Evolutionary conservation across 2,888 invertebrate species (phyloP).

Genomic region (Leistus spinibarbis): DNA sequence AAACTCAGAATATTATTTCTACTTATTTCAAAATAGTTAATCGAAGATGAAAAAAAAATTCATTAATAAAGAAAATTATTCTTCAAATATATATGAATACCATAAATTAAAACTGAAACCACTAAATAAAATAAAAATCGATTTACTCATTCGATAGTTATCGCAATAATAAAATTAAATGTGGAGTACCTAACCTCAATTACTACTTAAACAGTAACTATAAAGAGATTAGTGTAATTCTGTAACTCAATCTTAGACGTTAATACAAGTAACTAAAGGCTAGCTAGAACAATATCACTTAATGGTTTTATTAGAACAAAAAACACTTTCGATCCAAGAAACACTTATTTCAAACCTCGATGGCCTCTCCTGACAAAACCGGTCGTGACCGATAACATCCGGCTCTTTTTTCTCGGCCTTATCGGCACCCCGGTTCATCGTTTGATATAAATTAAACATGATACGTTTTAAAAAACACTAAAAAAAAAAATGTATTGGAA

Average conservation of each 20-base stretch:
- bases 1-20: too few species aligned
- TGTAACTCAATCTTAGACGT: background rate
- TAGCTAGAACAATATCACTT: too few species aligned
- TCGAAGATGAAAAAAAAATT: too few species aligned
- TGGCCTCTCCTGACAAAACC: conserved; percentile 75
- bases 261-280: too few species aligned
- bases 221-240: background rate
- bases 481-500: background rate
- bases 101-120: background rate
- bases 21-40: too few species aligned
- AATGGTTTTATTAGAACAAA: background rate
- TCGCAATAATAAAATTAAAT: background rate
- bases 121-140: background rate
- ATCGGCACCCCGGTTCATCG: conserved; percentile 65
- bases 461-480: background rate
- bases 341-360: conserved; percentile 54
- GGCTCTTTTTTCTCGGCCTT: conserved; percentile 61
- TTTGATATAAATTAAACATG: conserved; percentile 81
- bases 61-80: too few species aligned
- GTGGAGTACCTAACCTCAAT: background rate
- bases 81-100: too few species aligned
- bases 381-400: conserved; percentile 79
- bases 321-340: background rate
- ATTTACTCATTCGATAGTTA: background rate
- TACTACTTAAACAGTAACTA: background rate